Evolutionary conservation across 2,113 vertebrate genomes (phyloP), one percentile per base, ranked within the genome.

Genomic region (Tragelaphus imberbis): DNA sequence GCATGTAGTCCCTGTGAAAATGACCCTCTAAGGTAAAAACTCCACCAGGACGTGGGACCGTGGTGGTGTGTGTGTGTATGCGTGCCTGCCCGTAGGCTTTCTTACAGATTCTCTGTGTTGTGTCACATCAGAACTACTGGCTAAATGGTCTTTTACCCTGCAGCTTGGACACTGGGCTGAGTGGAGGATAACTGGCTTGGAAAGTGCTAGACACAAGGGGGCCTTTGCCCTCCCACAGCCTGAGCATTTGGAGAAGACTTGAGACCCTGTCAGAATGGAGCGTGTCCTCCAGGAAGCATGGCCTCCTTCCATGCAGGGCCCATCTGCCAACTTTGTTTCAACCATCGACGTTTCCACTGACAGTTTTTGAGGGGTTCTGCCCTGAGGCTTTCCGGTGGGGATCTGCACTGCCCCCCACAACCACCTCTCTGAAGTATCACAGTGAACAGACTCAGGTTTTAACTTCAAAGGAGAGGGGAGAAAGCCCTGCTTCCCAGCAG

Each of bases 261-360:
- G 16, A 40, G 65, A 53, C 30, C 47, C 30, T 49, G 2, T 21
- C 33, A 17, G 63, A 36, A 63, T 11, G 6, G 12, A 44, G 91
- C 1, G 0, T 33, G 12, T 87, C 68, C 36, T 81, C 30, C 21
- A 17, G 53, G 49, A 33, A 28, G 4, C 9, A 17, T 0, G 0
- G 75, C 10, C 17, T 86, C 58, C 40, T 44, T 40, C 10, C 0
- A 0, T 0, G 4, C 6, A 16, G 30, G 25, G 6, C 55, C 40
- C 16, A 4, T 11, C 51, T 68, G 10, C 53, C 40, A n/a, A 7
- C 61, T 55, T 40, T 13, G 23, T 81, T 25, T 56, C 16, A 3
- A 30, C 68, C 5, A 0, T 14, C 40, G 28, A 40, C 1, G 1
- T 36, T 36, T 49, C 3, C 3, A 13, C 55, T 2, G 30, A 9